These are phyloP conservation scores for Hypsibius dujardini DNA, from an alignment of 1,140 invertebrate species.

Conservation along the genomic window DNA sequence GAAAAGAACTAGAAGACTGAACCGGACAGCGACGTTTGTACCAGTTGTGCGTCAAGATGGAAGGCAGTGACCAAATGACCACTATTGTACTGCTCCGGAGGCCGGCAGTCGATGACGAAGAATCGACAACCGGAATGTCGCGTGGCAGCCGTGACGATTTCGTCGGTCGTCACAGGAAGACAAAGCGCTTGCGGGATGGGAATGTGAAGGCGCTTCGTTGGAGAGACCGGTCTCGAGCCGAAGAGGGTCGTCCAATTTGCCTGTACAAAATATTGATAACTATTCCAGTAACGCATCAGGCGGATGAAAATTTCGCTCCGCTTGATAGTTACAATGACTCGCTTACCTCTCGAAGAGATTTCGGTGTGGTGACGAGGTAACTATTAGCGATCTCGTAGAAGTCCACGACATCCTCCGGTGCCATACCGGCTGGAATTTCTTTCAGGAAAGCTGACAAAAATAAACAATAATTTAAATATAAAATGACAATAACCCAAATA, in stretches of 20 bases:
- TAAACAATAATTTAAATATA: no score
- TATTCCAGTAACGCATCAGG: constrained; percentile 9
- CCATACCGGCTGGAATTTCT: constrained; percentile 61
- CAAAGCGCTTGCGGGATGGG: constrained; percentile 16
- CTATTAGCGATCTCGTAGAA: constrained; percentile 76
- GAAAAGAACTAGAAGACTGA: no score
- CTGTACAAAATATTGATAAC: background rate
- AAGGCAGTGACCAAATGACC: constrained; percentile 91
- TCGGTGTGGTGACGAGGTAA: constrained; percentile 75
- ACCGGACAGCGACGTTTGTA: no score
- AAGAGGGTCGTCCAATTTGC: constrained; percentile 2
- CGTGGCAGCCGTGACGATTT: constrained; percentile 32
- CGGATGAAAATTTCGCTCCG: background rate
- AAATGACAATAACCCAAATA: no score
- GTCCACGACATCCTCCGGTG: constrained; percentile 84
- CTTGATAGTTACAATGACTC: background rate
- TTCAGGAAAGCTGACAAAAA: constrained; percentile 33
- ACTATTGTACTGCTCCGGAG: constrained; percentile 85
- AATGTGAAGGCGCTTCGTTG: background rate
- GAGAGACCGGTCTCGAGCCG: background rate
- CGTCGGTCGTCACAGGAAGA: constrained; percentile 53
- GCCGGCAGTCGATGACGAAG: constrained; percentile 89
- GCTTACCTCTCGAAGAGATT: constrained; percentile 58
- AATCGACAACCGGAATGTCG: constrained; percentile 44
- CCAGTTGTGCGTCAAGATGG: constrained; percentile 81